Percentiles rank a stretch among this genome's conserved stretches.
phyloP scores from a whole-genome alignment of 2,888 invertebrate genomes.

The Mimas tiliae region DNA sequence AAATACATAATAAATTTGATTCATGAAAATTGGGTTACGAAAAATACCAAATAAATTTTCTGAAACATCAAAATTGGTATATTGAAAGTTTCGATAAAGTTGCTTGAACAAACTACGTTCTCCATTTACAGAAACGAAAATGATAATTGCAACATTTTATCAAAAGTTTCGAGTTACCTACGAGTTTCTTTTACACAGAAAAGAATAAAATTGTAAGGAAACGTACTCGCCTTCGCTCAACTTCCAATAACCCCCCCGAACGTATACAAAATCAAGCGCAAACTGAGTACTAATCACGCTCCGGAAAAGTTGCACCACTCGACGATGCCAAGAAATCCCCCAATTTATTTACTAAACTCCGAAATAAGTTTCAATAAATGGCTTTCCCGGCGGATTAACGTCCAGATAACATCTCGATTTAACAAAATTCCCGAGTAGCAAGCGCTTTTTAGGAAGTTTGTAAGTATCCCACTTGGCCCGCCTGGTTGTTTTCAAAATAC shows the following conservation, averaged over 20 bases:
- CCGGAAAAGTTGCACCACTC: constrained; percentile 14
- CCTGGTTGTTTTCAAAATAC: constrained; percentile 46
- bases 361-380: constrained; percentile 28
- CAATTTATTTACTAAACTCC: constrained; percentile 25
- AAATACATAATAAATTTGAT: too few species aligned
- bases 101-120: too few species aligned
- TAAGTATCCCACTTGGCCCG: constrained; percentile 37
- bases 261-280: constrained; percentile 4
- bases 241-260: background rate
- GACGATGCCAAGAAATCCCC: constrained; percentile 17
- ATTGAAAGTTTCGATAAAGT: background rate
- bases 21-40: too few species aligned
- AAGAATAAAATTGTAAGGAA: background rate
- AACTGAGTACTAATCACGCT: constrained; percentile 9
- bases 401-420: constrained; percentile 28
- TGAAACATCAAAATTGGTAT: background rate
- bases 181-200: background rate
- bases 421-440: constrained; percentile 28
- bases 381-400: constrained; percentile 27
- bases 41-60: background rate
- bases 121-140: background rate
- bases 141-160: background rate
- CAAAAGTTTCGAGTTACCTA: background rate
- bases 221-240: constrained; percentile 4
- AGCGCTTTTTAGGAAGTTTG: constrained; percentile 24